Evolutionary conservation across 2,113 vertebrate species (phyloP), one percentile per base, ranked within the genome.

Genomic region (Speoplatyrhinus poulsoni): DNA sequence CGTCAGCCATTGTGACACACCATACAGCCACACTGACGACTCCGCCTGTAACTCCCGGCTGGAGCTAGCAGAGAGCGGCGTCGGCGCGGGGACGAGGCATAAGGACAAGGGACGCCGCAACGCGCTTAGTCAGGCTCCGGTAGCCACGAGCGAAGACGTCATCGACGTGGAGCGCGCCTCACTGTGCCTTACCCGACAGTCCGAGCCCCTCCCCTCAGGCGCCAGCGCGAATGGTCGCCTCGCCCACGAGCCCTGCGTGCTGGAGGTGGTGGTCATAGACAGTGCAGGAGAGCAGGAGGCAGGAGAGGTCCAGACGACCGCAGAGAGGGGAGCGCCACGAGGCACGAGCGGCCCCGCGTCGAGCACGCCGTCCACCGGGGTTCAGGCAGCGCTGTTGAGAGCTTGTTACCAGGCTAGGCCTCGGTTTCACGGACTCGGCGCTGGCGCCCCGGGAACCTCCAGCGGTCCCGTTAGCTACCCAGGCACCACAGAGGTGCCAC

Each of bases 231-330:
- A n/a, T 6, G 16, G 36, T 46, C 5, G 15, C 64, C n/a, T 5
- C 61, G 3, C 36, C 46, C 11, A 53, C 4, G 7, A 33, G 54
- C 50, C 53, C n/a, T 60, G 52, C 1, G 16, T 32, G 53, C 61
- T 70, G 54, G 77, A 77, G 11, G 65, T 82, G 54, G 76, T 85
- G 16, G 48, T 82, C 32, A 79, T 84, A 46, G 82, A 82, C 15
- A 73, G 61, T 33, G 73, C 69, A 17, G 62, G 79, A 49, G 73
- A 72, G 47, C 61, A 75, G 36, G 58, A 26, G 54, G 56, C 12
- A n/a, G 65, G 56, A n/a, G 60, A 58, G 16, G 41, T 16, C 11
- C 52, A 70, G 41, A 6, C 5, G 4, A 26, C 36, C 2, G 2
- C 59, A 60, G 58, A 15, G 12, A 15, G 49, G 3, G 49, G 49